phyloP scores from a whole-genome alignment of 35 echinoderm and acorn worm genomes.

The Apostichopus californicus region DNA sequence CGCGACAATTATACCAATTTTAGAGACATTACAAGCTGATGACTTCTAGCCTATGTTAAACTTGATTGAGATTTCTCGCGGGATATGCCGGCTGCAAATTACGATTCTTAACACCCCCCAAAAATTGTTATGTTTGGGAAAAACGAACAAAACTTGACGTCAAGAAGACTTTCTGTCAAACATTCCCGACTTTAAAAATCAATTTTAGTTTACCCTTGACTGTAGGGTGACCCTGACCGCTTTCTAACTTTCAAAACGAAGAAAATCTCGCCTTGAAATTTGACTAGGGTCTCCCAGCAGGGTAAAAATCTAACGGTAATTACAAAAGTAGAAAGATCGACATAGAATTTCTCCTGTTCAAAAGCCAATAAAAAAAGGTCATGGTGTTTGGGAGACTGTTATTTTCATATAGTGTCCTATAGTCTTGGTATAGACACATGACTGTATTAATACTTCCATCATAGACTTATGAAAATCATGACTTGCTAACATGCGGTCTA shows the following conservation, averaged over 20 bases:
- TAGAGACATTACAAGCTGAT: slow-evolving; percentile 27
- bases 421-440: not conserved
- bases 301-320: slow-evolving; percentile 2
- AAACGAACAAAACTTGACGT: slow-evolving; percentile 24
- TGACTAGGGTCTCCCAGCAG: slow-evolving; percentile 11
- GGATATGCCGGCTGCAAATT: not conserved
- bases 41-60: not conserved
- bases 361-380: not conserved
- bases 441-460: no score
- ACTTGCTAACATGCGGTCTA: no score
- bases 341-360: not conserved
- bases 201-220: slow-evolving; percentile 39
- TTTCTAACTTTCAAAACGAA: not conserved
- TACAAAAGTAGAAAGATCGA: not conserved
- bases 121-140: slow-evolving; percentile 4
- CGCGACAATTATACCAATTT: slow-evolving; percentile 11
- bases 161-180: slow-evolving; percentile 4
- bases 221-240: slow-evolving; percentile 46
- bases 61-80: not conserved
- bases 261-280: slow-evolving; percentile 41
- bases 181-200: slow-evolving; percentile 18
- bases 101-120: not conserved
- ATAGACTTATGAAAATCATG: no score
- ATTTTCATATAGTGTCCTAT: not conserved
- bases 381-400: not conserved